Base-by-base conservation (phyloP, 2,113 vertebrate genomes). In the Planiliza haematocheilus region DNA sequence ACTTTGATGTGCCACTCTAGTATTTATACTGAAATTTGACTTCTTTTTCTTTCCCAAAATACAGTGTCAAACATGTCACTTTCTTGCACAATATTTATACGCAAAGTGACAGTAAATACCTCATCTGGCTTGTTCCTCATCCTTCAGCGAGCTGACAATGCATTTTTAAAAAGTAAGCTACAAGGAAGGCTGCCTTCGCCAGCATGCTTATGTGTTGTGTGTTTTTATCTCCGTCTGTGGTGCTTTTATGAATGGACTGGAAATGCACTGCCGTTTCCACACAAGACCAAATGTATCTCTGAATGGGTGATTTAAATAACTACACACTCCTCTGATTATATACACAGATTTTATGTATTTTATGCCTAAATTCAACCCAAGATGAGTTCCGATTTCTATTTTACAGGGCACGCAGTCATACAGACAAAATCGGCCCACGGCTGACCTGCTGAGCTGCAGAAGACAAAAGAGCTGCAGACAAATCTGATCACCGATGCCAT, bases 401-500 rank as follows among this genome's bases (percentile, higher is more conserved):
- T 20, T 13, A 41, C 24, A 4, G 41, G 12, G 11, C 45, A 38
- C 37, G 48, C 20, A 53, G 24, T 55, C 30, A 37, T 2, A 59
- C 61, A 63, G 17, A 69, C 52, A 65, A 56, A 66, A 7, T 21
- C 64, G 50, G 38, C 36, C 30, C 65, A 56, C 60, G 56, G 45
- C 37, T 83, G 74, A 86, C 74, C 76, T 64, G 55, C 48, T 68
- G 69, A 60, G 66, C 65, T 67, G 45, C 51, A 60, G 48, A 60
- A 74, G 77, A 78, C 80, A 83, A 79, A 75, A 59, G 69, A 70
- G 55, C 55, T 9, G 48, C 65, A 74, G 74, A 81, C 69, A 77
- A 82, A 88, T 81, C 38, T 79, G 66, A 80, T 82, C 63, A 41
- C 45, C 21, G 75, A 64, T 80, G 72, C 30, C 70, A 86, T 86